Conservation (phyloP, 2,797 vertebrate genomes). For the Crocodylus rhombifer region DNA sequence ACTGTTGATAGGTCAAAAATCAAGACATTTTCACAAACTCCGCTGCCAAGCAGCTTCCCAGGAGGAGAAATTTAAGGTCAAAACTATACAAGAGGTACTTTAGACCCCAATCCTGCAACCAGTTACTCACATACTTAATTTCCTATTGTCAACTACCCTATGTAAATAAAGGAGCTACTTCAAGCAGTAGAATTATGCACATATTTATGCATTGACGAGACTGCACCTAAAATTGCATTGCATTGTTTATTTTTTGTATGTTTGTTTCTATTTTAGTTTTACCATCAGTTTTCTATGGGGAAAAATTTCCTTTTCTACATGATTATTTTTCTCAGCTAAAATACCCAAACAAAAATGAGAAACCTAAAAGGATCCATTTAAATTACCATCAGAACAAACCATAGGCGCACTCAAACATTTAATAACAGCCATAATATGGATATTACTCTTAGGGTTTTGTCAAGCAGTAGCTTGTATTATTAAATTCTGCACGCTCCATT, state of each 20-base stretch:
- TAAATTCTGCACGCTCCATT: conserved; percentile 30
- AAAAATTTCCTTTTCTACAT: neutral
- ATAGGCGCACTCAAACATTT: neutral
- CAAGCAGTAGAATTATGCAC: neutral
- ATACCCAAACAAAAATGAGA: neutral
- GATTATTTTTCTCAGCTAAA: neutral
- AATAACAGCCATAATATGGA: neutral
- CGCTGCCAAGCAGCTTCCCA: neutral
- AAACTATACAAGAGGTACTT: too few relatives aligned
- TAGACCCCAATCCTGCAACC: neutral
- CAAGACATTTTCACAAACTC: neutral
- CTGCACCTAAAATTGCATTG: too few relatives aligned
- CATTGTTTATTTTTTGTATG: neutral
- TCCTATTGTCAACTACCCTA: too few relatives aligned
- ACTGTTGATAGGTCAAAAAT: too few relatives aligned
- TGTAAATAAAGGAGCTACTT: neutral
- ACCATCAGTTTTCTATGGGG: neutral
- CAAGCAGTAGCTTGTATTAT: conserved; percentile 30
- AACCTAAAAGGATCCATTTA: neutral
- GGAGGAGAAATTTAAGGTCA: neutral
- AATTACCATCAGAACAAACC: neutral
- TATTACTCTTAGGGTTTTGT: neutral
- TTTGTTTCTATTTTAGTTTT: neutral
- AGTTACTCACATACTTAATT: neutral
- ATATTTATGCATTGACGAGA: neutral